These are phyloP conservation scores for Netelia virgata DNA, from an alignment of 2,888 invertebrate genomes.

Conservation along the genomic window DNA sequence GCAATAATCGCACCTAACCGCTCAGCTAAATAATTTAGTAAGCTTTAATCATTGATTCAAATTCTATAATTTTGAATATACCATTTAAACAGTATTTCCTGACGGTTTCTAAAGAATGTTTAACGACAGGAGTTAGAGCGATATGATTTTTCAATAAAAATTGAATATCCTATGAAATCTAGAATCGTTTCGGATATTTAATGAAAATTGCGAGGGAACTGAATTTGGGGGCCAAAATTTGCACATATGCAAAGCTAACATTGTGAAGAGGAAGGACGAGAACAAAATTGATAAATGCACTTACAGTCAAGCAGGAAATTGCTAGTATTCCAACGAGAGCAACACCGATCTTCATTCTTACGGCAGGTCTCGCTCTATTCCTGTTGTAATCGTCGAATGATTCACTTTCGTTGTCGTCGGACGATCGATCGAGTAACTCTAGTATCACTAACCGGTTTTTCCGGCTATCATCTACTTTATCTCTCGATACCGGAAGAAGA, in stretches of 20 bases:
- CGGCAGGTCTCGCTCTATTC: background rate
- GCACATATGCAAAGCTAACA: background rate
- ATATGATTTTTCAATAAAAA: no score
- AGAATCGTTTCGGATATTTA: no score
- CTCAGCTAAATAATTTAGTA: background rate
- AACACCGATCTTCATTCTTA: constrained; percentile 71
- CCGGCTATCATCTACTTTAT: background rate
- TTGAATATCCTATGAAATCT: no score
- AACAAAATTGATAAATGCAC: constrained; percentile 60
- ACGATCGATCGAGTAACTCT: constrained; percentile 11
- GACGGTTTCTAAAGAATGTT: no score
- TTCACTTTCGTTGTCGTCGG: constrained; percentile 55
- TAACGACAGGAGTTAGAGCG: no score
- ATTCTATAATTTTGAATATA: no score
- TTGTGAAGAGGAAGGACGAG: background rate
- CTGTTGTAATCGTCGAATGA: constrained; percentile 33
- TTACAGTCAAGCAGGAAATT: constrained; percentile 72
- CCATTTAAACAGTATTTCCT: no score
- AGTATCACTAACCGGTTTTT: constrained; percentile 35
- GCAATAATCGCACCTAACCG: background rate
- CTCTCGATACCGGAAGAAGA: background rate
- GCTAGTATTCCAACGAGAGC: constrained; percentile 67
- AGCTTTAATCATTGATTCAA: background rate
- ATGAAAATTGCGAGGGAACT: no score
- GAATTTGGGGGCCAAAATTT: no score